Conservation (phyloP, 2,888 invertebrate species). For the Drosophila longiperda region DNA sequence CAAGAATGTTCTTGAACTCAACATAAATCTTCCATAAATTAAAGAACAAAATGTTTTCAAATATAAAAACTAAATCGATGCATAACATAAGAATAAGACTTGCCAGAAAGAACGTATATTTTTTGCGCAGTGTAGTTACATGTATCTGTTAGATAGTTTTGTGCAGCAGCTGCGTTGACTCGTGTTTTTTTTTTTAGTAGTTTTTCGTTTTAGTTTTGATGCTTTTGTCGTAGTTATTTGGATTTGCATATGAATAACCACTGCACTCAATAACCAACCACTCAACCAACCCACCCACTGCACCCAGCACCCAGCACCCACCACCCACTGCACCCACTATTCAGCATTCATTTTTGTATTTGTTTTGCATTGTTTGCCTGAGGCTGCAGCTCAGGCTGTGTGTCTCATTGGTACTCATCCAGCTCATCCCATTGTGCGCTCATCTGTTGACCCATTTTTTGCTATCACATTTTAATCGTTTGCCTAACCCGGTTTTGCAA, state of each 20-base stretch:
- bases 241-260: constrained; percentile 24
- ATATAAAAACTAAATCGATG: background rate
- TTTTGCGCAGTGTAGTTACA: constrained; percentile 16
- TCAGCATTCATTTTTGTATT: constrained; percentile 11
- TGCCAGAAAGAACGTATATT: background rate
- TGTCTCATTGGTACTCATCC: constrained; percentile 20
- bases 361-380: constrained; percentile 41
- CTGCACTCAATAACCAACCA: constrained; percentile 9
- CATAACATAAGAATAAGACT: background rate
- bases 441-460: constrained; percentile 62
- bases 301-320: background rate
- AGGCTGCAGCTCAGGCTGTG: constrained; percentile 15
- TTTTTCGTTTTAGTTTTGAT: constrained; percentile 2
- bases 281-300: background rate
- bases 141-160: constrained; percentile 28
- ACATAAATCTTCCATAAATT: background rate
- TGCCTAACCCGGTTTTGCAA: constrained; percentile 17
- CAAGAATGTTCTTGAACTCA: too few relatives aligned
- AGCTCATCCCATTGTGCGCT: constrained; percentile 26
- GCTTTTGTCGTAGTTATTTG: constrained; percentile 37
- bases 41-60: background rate
- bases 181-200: constrained; percentile 21
- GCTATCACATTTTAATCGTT: constrained; percentile 34
- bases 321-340: background rate
- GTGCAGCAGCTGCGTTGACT: constrained; percentile 30